Conservation (phyloP, 2,113 vertebrate species). For the Eidolon helvum region DNA sequence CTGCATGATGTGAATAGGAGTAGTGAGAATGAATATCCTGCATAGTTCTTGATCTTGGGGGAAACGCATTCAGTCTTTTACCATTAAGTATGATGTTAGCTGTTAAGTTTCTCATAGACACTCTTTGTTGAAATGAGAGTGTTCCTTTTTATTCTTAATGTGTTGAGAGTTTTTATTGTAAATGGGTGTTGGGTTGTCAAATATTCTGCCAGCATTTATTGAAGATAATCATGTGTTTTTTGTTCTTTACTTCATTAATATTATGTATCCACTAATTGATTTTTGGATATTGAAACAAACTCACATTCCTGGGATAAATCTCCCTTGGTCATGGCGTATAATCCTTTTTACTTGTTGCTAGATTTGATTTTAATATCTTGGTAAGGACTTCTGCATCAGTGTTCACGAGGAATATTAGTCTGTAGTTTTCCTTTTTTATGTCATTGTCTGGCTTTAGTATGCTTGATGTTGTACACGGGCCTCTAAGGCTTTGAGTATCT, state of each 20-base stretch:
- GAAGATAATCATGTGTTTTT: background rate
- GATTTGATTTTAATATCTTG: background rate
- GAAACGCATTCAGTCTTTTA: background rate
- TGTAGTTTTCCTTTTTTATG: background rate
- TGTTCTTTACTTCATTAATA: background rate
- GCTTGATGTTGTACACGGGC: background rate
- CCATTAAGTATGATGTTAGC: background rate
- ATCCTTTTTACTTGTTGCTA: too few species aligned
- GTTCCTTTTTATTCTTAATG: background rate
- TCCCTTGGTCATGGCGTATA: too few species aligned
- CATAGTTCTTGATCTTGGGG: background rate
- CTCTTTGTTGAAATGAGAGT: background rate
- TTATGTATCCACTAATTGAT: background rate
- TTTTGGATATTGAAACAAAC: background rate
- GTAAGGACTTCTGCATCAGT: background rate
- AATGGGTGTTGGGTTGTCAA: background rate
- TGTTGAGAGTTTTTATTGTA: too few species aligned
- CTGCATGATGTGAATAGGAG: background rate
- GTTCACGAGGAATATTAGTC: background rate
- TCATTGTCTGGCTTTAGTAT: background rate
- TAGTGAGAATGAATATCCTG: background rate
- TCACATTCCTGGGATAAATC: too few species aligned
- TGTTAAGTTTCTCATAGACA: background rate
- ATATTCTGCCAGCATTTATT: background rate
- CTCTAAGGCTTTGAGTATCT: background rate